phyloP scores from a whole-genome alignment of 2,113 vertebrate species.

The Oriolus oriolus region DNA sequence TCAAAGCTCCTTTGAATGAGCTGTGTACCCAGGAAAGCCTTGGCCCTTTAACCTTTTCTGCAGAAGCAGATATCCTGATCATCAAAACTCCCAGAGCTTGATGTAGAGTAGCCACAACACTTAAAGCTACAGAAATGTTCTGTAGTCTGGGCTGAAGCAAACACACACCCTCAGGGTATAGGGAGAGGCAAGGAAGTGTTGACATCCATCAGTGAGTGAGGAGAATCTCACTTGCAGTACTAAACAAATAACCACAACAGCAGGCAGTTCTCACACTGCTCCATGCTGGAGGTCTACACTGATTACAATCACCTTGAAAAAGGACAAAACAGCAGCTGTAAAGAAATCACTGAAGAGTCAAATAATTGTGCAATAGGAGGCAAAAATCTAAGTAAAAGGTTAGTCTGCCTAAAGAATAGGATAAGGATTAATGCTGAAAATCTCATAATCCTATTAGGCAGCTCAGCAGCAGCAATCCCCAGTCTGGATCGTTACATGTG shows the following conservation, averaged over 20 bases:
- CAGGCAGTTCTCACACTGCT: background rate
- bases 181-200: background rate
- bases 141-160: background rate
- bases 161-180: background rate
- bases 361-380: constrained; percentile 15
- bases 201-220: background rate
- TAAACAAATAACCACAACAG: background rate
- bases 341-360: constrained; percentile 7
- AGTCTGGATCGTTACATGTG: accelerated
- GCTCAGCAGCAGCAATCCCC: background rate
- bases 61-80: background rate
- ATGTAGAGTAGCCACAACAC: background rate
- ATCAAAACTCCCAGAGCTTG: background rate
- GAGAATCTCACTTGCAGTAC: background rate
- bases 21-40: background rate
- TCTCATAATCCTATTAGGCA: constrained; percentile 42
- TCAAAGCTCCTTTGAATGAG: background rate
- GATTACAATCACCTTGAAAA: background rate
- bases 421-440: constrained; percentile 35
- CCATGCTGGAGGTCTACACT: background rate
- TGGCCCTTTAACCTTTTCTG: background rate
- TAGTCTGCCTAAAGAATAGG: constrained; percentile 19
- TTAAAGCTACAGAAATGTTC: background rate
- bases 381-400: constrained; percentile 47
- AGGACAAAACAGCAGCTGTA: background rate